Evolutionary conservation across 1,140 invertebrate genomes (phyloP).

Genomic region (Anoplophora glabripennis): DNA sequence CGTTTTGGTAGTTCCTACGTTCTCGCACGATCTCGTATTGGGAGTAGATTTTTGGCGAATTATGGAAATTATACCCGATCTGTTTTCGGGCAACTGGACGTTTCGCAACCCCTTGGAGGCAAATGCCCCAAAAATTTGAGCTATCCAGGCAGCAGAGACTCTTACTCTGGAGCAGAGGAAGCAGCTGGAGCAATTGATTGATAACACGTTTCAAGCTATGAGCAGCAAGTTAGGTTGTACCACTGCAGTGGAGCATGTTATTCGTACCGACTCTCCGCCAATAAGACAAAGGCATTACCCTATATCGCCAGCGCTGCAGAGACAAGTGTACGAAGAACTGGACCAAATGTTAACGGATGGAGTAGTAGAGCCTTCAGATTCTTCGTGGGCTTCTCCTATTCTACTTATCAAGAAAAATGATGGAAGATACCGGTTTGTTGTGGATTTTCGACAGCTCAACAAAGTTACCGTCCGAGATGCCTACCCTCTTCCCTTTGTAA

Average conservation of each 20-base stretch:
- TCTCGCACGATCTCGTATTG: slow-evolving; percentile 12
- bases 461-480: slow-evolving; percentile 31
- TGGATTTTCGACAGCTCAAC: slow-evolving; percentile 35
- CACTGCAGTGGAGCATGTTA: slow-evolving; percentile 34
- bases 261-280: slow-evolving; percentile 30
- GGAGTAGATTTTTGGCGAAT: slow-evolving; percentile 26
- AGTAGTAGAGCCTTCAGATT: slow-evolving; percentile 40
- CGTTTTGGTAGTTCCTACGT: slow-evolving; percentile 9
- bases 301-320: slow-evolving; percentile 28
- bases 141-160: background rate
- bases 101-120: background rate
- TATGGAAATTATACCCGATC: slow-evolving; percentile 19
- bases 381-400: slow-evolving; percentile 49
- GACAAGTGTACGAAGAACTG: slow-evolving; percentile 29
- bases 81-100: slow-evolving; percentile 9
- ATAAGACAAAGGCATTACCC: slow-evolving; percentile 39
- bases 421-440: slow-evolving; percentile 9
- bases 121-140: background rate
- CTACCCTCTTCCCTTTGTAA: slow-evolving; percentile 30
- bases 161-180: background rate
- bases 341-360: slow-evolving; percentile 28
- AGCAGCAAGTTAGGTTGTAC: slow-evolving; percentile 5
- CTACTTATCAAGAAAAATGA: slow-evolving; percentile 41
- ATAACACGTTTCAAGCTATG: slow-evolving; percentile 1
- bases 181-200: background rate